Evolutionary conservation across 2,113 vertebrate genomes (phyloP).

Genomic region (Pterocles orientalis): DNA sequence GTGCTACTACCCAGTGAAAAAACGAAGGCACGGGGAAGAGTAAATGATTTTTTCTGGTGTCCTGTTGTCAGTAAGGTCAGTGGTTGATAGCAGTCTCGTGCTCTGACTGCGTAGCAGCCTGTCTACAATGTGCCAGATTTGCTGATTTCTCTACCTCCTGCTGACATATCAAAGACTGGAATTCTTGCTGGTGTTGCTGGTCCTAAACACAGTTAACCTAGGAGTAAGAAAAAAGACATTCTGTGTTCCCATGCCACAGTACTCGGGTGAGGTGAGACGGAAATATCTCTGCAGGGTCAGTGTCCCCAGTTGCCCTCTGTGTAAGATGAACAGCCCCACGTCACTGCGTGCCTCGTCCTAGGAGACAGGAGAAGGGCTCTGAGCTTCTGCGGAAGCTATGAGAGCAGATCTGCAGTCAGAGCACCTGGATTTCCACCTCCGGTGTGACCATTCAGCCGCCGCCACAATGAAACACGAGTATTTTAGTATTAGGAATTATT

Average conservation of each 20-base stretch:
- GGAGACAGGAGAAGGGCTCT: neutral
- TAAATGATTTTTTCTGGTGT: neutral
- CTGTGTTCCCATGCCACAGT: fast-evolving
- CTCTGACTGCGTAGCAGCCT: fast-evolving
- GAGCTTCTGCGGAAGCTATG: neutral
- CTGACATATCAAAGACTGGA: neutral
- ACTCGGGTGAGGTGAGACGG: neutral
- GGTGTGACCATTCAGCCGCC: fast-evolving
- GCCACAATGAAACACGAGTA: fast-evolving
- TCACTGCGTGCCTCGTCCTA: fast-evolving
- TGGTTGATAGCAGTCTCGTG: fast-evolving
- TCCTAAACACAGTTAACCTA: neutral
- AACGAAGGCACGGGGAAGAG: fast-evolving
- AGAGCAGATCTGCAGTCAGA: neutral
- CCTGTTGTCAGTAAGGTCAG: neutral
- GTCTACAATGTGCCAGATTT: neutral
- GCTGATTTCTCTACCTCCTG: neutral
- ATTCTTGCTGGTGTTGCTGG: neutral
- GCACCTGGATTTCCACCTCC: fast-evolving
- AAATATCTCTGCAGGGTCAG: neutral
- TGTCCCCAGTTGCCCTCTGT: fast-evolving
- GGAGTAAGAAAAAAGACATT: neutral
- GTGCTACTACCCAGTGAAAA: neutral
- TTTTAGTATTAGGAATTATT: neutral
- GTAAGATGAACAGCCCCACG: neutral